Evolutionary conservation across 2,888 invertebrate genomes (phyloP).

Genomic region (Piscicola geometra): DNA sequence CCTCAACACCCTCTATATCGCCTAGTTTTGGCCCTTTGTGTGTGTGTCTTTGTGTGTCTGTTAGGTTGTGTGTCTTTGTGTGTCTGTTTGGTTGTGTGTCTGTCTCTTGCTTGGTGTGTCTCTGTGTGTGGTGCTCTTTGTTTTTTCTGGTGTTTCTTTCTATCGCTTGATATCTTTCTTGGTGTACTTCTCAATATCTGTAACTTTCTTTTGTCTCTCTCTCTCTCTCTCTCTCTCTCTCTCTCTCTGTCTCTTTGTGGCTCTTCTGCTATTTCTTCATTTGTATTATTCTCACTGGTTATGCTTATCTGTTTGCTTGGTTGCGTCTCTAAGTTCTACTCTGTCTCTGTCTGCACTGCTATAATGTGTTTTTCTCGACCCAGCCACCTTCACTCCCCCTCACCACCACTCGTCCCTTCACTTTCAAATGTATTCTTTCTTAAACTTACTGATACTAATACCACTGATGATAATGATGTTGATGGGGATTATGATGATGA

Average conservation of each 20-base stretch:
- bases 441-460: too few species aligned
- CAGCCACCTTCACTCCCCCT: too few species aligned
- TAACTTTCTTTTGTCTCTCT: not conserved
- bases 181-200: not conserved
- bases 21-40: conserved; percentile 32
- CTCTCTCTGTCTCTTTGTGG: not conserved
- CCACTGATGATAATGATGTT: too few species aligned
- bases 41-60: not conserved
- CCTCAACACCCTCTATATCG: conserved; percentile 60
- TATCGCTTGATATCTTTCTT: not conserved
- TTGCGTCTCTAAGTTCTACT: too few species aligned
- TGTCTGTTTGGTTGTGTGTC: not conserved
- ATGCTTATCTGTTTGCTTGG: too few species aligned
- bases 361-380: too few species aligned
- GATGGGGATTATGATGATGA: too few species aligned
- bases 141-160: not conserved
- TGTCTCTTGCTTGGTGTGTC: not conserved
- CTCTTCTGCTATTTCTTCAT: conserved; percentile 4
- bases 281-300: too few species aligned
- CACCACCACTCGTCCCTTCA: too few species aligned
- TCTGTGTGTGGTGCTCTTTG: not conserved
- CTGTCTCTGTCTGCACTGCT: too few species aligned
- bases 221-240: conserved; percentile 16
- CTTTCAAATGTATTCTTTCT: too few species aligned
- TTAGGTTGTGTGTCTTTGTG: not conserved